phyloP scores from a whole-genome alignment of 2,888 invertebrate species.

The Dryococelus australis region DNA sequence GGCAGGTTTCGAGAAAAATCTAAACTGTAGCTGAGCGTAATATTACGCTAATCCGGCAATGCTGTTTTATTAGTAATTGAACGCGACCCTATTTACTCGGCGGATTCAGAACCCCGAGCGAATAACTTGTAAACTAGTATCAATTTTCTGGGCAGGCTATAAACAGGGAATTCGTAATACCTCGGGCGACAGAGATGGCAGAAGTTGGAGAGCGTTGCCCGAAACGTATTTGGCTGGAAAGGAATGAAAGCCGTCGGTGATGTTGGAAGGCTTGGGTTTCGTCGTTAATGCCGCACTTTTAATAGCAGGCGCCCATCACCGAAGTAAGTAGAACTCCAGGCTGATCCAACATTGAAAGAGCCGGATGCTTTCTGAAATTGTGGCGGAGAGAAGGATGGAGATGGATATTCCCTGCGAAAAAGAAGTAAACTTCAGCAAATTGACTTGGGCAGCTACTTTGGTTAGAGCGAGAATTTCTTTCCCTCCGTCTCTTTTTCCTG shows the following conservation, averaged over 20 bases:
- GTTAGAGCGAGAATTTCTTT: not conserved
- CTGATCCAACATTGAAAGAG: not conserved
- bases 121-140: not conserved
- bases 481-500: not conserved
- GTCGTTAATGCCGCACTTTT: not conserved
- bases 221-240: not conserved
- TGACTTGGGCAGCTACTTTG: not conserved
- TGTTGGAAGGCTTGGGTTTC: not conserved
- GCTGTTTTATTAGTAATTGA: too few relatives aligned
- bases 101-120: not conserved
- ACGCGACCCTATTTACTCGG: too few relatives aligned
- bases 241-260: not conserved
- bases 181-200: not conserved
- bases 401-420: not conserved
- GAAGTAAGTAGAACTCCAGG: not conserved
- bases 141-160: not conserved
- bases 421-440: slow-evolving; percentile 8
- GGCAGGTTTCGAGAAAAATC: too few relatives aligned
- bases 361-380: slow-evolving; percentile 6
- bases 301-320: not conserved
- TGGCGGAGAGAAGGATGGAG: not conserved
- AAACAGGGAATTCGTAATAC: not conserved
- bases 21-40: too few relatives aligned
- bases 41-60: too few relatives aligned
- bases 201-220: not conserved